Evolutionary conservation across 2,113 vertebrate genomes (phyloP), one percentile per base, ranked within the genome.

Genomic region (Gadus chalcogrammus): DNA sequence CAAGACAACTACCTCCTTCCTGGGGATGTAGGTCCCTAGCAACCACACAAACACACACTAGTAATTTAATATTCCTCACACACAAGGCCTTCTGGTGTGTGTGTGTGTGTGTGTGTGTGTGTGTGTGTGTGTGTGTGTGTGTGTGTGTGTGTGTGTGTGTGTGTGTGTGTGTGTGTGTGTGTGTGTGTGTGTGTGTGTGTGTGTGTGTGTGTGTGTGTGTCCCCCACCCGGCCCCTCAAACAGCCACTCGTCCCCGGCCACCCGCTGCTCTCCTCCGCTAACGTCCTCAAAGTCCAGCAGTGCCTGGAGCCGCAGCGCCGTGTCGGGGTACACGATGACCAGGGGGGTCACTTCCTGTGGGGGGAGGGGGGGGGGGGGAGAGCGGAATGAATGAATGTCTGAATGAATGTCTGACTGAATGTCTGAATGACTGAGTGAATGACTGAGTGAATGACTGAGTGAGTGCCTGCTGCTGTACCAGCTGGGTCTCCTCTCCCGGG

Each of bases 241-340:
- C 1, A 97, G 90, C 95, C 95, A 97, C 85, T 97, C 93, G 0
- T 97, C 95, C 71, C 95, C 95, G 0, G 95, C 94, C 0, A 95
- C 79, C 0, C 91, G 84, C 71, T 92, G 93, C 65, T 90, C 81
- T 0, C 86, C 91, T 0, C 71, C 74, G 12, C 8, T 13, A 0
- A 78, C 76, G 6, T 92, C 88, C 63, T 93, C 86, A 12, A 95
- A 95, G 84, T 96, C 95, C 52, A 97, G 91, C 71, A 96, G 84
- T 0, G 95, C 94, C 84, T 94, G 94, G 0, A 97, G 93, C 38
- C 94, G 92, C 73, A 97, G 90, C 0, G 95, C 95, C 0, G 95
- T 94, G 87, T 97, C 94, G 0, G 95, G 92, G n/a, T 87, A 91
- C 5, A 97, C 94, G n/a, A 95, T 92, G 83, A 94, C 93, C 78